Evolutionary conservation across 2,797 vertebrate genomes (phyloP), one percentile per base, ranked within the genome.

Genomic region (Galagoides demidoff): DNA sequence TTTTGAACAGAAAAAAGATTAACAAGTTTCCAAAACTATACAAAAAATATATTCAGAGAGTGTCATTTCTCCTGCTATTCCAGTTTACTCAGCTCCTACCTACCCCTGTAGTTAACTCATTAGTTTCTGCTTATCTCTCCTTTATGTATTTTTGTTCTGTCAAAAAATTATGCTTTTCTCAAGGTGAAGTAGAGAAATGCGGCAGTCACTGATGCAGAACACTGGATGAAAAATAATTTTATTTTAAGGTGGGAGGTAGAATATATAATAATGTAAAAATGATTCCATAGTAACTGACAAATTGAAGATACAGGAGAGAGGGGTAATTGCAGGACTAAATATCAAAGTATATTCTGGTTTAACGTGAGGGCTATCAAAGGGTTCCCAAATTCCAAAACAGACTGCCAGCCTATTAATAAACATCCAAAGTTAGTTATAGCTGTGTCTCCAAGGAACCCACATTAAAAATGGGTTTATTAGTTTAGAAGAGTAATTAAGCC

Each of bases 1-100:
- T 84, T 96, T 57, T 55, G 31, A 85, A 78, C 20, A 88, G 61
- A 34, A 25, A 90, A 84, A 85, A 94, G 34, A 94, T 34, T 79
- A 81, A 63, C 31, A 90, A 57, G 23, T 92, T 93, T 93, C 39
- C 74, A 25, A 81, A 92, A 83, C 12, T 78, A 87, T 29, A 73
- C 20, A 82, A 68, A 96, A 77, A 77, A 6, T n/a, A 37, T 17
- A 25, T 81, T 61, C 61, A 83, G 63, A 92, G 49, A 59, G 22
- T 27, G 43, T 27, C 49, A 92, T 22, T 37, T 16, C 45, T 52
- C 68, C 55, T 68, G 22, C 27, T 55, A 74, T 37, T 43, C 20
- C n/a, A 7, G 45, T 73, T 71, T n/a, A 61, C 14, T 74, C 9
- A 10, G 20, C 34, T 85, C 20, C 63, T 64, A 76, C 34, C n/a